Evolutionary conservation across 2,113 vertebrate genomes (phyloP), one percentile per base, ranked within the genome.

Genomic region (Zonotrichia leucophrys): DNA sequence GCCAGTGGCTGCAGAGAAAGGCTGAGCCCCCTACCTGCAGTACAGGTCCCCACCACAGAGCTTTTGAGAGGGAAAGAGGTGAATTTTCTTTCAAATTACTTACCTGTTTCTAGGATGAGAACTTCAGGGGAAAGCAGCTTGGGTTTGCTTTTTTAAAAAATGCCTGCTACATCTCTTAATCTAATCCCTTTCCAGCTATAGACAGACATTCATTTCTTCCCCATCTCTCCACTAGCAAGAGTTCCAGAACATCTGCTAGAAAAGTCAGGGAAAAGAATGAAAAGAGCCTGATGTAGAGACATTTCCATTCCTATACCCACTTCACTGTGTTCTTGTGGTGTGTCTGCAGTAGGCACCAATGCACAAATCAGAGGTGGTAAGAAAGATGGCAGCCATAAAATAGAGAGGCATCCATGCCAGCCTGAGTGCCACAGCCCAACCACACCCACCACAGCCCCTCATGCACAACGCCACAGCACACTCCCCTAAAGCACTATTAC

Each of bases 11-110:
- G 10, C 60, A 52, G 10, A 17, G n/a, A 35, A 33, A 69, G 46
- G 30, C 37, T 0, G 0, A 47, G 25, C n/a, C 10, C 23, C 4
- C 42, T 21, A 31, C 12, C 22, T 10, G 5, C 18, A 46, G 33
- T 2, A 7, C 15, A 20, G 41, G 28, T 25, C 44, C 41, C 28
- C n/a, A n/a, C 6, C 15, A 7, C 19, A 15, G 42, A 25, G 39
- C 25, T 88, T 75, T 19, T 11, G 21, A 72, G 72, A 55, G 49
- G 28, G 17, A 33, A 70, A 56, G 21, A 77, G 33, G 5, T 23
- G 13, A n/a, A 30, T 59, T 86, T 56, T 39, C 76, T 52, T 80
- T 73, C 49, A 33, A 66, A 49, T 56, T 25, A 47, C 7, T 53
- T n/a, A 8, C 9, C 15, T 19, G 0, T 42, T 90, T 76, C 41